These are phyloP conservation scores for Littorina saxatilis DNA, from an alignment of 1,140 invertebrate species.

Conservation along the genomic window DNA sequence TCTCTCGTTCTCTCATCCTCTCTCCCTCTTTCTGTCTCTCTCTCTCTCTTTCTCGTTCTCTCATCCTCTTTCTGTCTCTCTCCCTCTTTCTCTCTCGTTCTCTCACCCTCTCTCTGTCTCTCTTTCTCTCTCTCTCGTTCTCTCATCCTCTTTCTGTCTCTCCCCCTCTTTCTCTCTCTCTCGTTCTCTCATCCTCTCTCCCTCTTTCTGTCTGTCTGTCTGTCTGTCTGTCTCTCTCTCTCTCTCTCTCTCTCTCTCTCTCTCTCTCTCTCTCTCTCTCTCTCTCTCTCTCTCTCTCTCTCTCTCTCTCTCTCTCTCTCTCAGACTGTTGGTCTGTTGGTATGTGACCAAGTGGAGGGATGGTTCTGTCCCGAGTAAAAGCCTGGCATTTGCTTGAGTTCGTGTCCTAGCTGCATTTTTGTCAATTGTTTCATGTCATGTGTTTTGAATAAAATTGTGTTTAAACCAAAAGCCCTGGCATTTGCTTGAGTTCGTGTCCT, in stretches of 20 bases:
- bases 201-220: neutral
- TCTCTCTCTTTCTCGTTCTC: neutral
- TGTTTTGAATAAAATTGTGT: no score
- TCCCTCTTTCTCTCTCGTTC: neutral
- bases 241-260: neutral
- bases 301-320: no score
- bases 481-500: no score
- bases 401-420: no score
- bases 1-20: no score
- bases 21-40: neutral
- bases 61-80: neutral
- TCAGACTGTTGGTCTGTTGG: no score
- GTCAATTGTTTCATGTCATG: no score
- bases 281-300: neutral
- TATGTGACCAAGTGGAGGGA: no score
- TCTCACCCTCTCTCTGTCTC: neutral
- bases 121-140: neutral
- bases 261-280: neutral
- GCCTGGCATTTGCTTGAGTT: no score
- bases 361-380: no score
- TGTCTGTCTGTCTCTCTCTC: neutral
- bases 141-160: neutral
- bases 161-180: neutral
- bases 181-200: neutral
- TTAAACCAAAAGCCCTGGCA: no score